Percentiles rank a stretch among this genome's conserved stretches.
These are phyloP conservation scores for Sinodicranocentrus sp. DNA, from an alignment of 2,888 invertebrate species.

Conservation along the genomic window DNA sequence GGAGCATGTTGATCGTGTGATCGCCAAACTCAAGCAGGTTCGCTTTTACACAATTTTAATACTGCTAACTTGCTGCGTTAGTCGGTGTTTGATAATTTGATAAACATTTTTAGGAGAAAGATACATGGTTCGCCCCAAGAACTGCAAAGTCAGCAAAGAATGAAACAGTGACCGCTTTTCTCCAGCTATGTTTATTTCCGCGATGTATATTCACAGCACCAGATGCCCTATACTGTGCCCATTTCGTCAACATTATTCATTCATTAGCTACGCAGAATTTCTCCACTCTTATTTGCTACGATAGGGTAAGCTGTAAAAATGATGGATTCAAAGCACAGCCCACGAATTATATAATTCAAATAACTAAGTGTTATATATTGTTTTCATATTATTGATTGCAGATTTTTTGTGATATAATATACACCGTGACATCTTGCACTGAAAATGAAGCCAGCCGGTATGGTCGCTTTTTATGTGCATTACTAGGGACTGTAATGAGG, in stretches of 20 bases:
- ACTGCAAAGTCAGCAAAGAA: slow-evolving; percentile 94
- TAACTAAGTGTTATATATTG: too few species aligned
- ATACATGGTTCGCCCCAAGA: slow-evolving; percentile 91
- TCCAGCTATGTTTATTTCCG: slow-evolving; percentile 97
- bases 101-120: slow-evolving; percentile 85
- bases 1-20: slow-evolving; percentile 95
- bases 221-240: slow-evolving; percentile 98
- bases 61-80: too few species aligned
- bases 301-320: slow-evolving; percentile 89
- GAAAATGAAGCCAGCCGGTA: slow-evolving; percentile 99
- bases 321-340: too few species aligned
- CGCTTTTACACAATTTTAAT: too few species aligned
- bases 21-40: slow-evolving; percentile 81
- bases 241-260: slow-evolving; percentile 98
- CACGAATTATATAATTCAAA: too few species aligned
- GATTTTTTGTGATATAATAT: slow-evolving; percentile 99
- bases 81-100: too few species aligned
- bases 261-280: slow-evolving; percentile 97
- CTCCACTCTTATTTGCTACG: slow-evolving; percentile 97
- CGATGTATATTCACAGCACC: slow-evolving; percentile 97
- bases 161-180: slow-evolving; percentile 96
- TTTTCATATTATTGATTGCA: slow-evolving; percentile 81
- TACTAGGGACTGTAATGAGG: slow-evolving; percentile 95
- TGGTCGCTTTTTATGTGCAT: slow-evolving; percentile 94
- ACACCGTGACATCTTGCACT: slow-evolving; percentile 97